These are phyloP conservation scores for Drepana arcuata DNA, from an alignment of 1,140 invertebrate species.

Conservation along the genomic window DNA sequence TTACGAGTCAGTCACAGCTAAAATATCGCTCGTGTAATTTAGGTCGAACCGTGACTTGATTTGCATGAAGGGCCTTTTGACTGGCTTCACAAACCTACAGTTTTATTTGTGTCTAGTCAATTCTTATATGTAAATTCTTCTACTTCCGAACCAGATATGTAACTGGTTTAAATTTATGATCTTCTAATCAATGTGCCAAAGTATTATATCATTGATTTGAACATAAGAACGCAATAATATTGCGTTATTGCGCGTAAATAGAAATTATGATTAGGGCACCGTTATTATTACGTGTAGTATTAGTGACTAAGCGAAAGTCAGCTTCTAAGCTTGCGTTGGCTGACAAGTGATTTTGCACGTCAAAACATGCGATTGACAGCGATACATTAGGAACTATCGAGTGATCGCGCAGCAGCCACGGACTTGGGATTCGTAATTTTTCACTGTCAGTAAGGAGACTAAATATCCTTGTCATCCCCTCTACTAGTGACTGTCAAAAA, in stretches of 20 bases:
- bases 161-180: too few relatives aligned
- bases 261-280: constrained; percentile 28
- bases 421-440: constrained; percentile 51
- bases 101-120: constrained; percentile 49
- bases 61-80: constrained; percentile 55
- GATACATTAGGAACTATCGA: constrained; percentile 63
- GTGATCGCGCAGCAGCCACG: constrained; percentile 34
- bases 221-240: too few relatives aligned
- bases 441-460: constrained; percentile 53
- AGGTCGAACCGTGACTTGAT: constrained; percentile 63
- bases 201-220: too few relatives aligned
- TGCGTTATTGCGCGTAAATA: too few relatives aligned
- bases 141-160: constrained; percentile 21
- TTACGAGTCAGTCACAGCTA: constrained; percentile 38
- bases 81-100: constrained; percentile 31
- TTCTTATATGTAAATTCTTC: constrained; percentile 41
- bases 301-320: constrained; percentile 34
- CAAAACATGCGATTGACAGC: constrained; percentile 61
- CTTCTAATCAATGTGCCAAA: too few relatives aligned
- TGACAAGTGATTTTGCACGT: constrained; percentile 52
- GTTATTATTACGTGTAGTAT: constrained; percentile 38
- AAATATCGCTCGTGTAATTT: constrained; percentile 49
- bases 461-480: constrained; percentile 52
- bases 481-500: constrained; percentile 56
- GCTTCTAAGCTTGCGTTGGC: too few relatives aligned